Conservation (phyloP, 2,888 invertebrate genomes). For the Agriopis marginaria region DNA sequence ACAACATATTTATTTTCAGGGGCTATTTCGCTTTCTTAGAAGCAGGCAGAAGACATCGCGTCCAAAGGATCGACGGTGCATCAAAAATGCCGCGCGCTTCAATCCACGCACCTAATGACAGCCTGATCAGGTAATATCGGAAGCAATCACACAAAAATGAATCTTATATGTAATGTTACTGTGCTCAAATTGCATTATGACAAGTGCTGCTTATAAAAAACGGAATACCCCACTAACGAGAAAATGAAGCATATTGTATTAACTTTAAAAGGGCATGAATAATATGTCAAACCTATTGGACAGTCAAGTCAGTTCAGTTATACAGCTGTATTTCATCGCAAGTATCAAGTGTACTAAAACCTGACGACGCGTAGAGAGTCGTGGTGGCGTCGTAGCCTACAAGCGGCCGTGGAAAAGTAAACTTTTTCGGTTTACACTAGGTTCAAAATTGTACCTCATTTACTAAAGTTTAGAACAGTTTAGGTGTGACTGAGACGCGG, state of each 20-base stretch:
- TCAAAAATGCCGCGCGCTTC: constrained; percentile 85
- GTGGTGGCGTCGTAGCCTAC: too few species aligned
- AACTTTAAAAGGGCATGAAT: constrained; percentile 59
- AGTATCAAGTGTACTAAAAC: constrained; percentile 34
- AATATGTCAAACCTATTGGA: constrained; percentile 44
- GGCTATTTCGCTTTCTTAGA: constrained; percentile 96
- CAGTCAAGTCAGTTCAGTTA: constrained; percentile 32
- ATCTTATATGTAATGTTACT: constrained; percentile 46
- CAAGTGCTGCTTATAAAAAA: constrained; percentile 50
- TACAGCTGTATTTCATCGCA: constrained; percentile 49
- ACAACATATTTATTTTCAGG: constrained; percentile 68
- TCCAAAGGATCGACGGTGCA: constrained; percentile 86
- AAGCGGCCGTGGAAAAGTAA: too few species aligned
- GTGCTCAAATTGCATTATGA: constrained; percentile 57
- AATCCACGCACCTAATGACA: constrained; percentile 90
- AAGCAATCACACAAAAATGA: constrained; percentile 30
- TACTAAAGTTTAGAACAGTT: too few species aligned
- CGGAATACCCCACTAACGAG: constrained; percentile 54
- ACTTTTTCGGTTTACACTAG: too few species aligned
- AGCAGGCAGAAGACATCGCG: constrained; percentile 91
- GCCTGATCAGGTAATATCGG: constrained; percentile 86
- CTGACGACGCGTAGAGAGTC: too few species aligned
- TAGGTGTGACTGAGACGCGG: too few species aligned
- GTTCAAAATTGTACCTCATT: too few species aligned
- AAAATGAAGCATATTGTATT: constrained; percentile 45